These are phyloP conservation scores for Harpegnathos saltator DNA, from an alignment of 1,140 invertebrate genomes.

Conservation along the genomic window DNA sequence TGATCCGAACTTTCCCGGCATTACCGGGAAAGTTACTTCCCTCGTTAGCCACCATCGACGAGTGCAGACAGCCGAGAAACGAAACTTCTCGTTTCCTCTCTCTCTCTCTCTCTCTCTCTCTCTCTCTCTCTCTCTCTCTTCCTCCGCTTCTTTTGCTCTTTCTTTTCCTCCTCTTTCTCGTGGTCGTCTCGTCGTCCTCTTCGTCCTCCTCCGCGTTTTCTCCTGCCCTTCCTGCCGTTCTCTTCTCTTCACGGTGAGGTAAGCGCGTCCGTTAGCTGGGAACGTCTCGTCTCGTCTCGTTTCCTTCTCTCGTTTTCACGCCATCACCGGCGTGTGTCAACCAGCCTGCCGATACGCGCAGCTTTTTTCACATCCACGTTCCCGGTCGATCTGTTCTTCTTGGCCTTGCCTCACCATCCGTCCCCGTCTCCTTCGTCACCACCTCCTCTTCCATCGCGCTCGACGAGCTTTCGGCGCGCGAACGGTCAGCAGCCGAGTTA, in stretches of 20 bases:
- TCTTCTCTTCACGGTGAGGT: conserved; percentile 21
- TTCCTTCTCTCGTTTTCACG: conserved; percentile 64
- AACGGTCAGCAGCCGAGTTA: not conserved
- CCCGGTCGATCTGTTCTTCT: too few relatives aligned
- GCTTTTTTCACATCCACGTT: conserved; percentile 20
- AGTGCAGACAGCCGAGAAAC: conserved; percentile 14
- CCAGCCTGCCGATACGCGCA: conserved; percentile 26
- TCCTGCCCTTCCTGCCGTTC: not conserved
- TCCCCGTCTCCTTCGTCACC: not conserved
- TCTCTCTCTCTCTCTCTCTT: not conserved
- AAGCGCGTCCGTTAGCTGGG: conserved; percentile 62
- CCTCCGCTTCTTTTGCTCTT: not conserved
- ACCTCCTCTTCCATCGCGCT: not conserved
- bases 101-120: not conserved
- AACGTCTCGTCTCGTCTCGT: conserved; percentile 58
- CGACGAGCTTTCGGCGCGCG: not conserved
- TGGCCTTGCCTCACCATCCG: not conserved
- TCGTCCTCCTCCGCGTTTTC: not conserved
- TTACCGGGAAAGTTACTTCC: conserved; percentile 54
- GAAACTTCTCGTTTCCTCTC: conserved; percentile 17
- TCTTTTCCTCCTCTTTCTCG: not conserved
- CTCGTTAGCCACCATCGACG: conserved; percentile 51
- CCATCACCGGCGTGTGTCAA: conserved; percentile 36
- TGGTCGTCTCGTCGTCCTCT: not conserved
- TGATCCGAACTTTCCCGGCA: conserved; percentile 4